Evolutionary conservation across 2,113 vertebrate genomes (phyloP).

Genomic region (Bettongia penicillata): DNA sequence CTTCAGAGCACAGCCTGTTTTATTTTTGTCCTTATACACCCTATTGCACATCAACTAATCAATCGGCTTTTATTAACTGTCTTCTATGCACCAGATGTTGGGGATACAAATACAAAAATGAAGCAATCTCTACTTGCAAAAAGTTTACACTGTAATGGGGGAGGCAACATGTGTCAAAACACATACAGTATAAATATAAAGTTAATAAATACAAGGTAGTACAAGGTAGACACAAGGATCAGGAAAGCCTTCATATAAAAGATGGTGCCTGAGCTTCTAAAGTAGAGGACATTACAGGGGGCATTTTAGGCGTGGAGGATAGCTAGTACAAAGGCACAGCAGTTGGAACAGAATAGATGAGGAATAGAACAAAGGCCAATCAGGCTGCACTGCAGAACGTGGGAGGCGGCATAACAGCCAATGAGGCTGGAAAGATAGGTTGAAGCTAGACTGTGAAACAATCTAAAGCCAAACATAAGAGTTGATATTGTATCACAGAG

Average conservation of each 20-base stretch:
- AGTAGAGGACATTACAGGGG: not conserved
- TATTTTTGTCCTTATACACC: not conserved
- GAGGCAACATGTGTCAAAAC: not conserved
- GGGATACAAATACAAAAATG: not conserved
- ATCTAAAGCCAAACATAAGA: not conserved
- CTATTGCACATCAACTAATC: not conserved
- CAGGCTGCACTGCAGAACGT: not conserved
- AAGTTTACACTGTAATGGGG: not conserved
- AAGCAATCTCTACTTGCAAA: not conserved
- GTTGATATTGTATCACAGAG: not conserved
- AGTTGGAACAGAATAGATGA: not conserved
- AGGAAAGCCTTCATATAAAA: not conserved
- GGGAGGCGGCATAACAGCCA: not conserved
- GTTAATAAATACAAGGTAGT: not conserved
- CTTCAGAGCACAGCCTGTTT: not conserved
- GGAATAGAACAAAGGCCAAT: not conserved
- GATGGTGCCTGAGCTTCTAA: not conserved
- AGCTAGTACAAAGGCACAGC: not conserved
- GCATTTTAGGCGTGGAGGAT: not conserved
- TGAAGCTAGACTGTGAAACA: not conserved
- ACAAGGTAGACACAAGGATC: not conserved
- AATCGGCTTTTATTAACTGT: not conserved
- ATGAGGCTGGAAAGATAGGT: no score
- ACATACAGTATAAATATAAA: not conserved
- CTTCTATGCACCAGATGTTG: not conserved